Evolutionary conservation across 2,113 vertebrate species (phyloP), one percentile per base, ranked within the genome.

Genomic region (Pycnonotus jocosus): DNA sequence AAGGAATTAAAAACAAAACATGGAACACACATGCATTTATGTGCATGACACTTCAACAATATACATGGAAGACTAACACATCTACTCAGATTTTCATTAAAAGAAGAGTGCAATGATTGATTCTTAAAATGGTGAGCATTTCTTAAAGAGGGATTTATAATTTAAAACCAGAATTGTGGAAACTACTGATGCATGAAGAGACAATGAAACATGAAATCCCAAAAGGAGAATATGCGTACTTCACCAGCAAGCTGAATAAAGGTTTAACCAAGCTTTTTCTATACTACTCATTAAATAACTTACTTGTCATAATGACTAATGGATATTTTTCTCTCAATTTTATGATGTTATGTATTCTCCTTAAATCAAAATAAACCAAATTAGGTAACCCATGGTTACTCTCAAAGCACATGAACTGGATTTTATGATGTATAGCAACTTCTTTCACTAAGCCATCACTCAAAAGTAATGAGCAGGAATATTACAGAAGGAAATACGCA

Each of bases 311-410:
- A 92, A 95, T 96, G 96, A 97, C 95, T 97, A 97, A 97, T 78
- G 95, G 93, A 97, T 96, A 92, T 96, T 96, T 97, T 95, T 94
- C 95, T 89, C 88, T 94, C 95, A 76, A 88, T 96, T 96, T 97
- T 96, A 97, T 88, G 87, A 90, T 95, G 91, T 60, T 97, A 95
- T 96, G 85, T 97, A 94, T 96, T 95, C 88, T 97, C 96, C 97
- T 97, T 97, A 97, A 97, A 95, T 57, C 97, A 97, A 97, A 98
- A 96, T 93, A 98, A 97, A 96, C 93, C 93, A 96, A 96, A 97
- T 96, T 97, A 97, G 92, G 94, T 90, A 97, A 96, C 97, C 97
- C 92, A 95, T 94, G 97, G 92, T 95, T 97, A 97, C 96, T 85
- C 93, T 95, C 94, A 97, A 95, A 98, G 96, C 97, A 96, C 94